phyloP scores from a whole-genome alignment of 2,797 vertebrate species.

The Lemur catta region DNA sequence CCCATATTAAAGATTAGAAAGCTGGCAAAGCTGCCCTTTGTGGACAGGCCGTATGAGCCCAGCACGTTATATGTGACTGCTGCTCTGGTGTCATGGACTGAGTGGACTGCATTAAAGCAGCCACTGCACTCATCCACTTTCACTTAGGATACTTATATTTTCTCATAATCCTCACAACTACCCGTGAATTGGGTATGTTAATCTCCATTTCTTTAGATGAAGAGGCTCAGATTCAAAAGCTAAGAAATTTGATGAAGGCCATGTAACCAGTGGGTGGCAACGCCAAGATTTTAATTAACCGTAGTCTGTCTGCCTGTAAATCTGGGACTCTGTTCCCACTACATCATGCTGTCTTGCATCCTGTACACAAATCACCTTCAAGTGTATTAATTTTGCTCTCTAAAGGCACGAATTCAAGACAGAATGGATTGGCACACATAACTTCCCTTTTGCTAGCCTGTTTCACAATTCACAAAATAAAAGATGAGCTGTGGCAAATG shows the following conservation, averaged over 20 bases:
- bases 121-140: background rate
- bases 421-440: background rate
- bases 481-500: constrained; percentile 3
- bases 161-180: background rate
- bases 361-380: background rate
- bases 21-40: background rate
- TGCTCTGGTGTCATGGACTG: background rate
- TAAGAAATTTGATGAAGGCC: background rate
- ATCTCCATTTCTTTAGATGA: background rate
- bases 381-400: background rate
- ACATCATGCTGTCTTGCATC: background rate
- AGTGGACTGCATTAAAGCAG: background rate
- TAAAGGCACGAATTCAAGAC: constrained; percentile 21
- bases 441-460: background rate
- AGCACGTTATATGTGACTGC: too few species aligned
- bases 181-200: background rate
- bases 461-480: constrained; percentile 46
- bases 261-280: background rate
- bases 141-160: background rate
- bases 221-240: background rate
- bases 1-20: background rate
- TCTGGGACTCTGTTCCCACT: background rate
- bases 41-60: rapidly evolving
- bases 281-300: constrained; percentile 1
- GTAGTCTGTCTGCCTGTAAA: background rate